Evolutionary conservation across 2,888 invertebrate genomes (phyloP).

Genomic region (Digitonthophagus gazella): DNA sequence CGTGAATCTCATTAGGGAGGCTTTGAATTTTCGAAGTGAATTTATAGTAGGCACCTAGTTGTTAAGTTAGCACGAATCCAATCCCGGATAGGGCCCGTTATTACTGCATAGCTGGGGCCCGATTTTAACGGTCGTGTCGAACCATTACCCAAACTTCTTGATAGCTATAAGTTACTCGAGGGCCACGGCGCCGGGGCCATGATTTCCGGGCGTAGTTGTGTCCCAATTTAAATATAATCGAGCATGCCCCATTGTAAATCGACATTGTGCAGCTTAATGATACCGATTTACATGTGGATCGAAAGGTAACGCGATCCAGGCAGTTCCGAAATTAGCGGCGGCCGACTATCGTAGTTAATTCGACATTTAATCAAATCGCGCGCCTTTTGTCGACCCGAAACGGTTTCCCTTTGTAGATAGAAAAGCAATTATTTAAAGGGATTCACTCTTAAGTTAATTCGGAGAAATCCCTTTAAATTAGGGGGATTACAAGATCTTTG

Average conservation of each 20-base stretch:
- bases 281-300: background rate
- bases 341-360: background rate
- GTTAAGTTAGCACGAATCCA: slow-evolving; percentile 16
- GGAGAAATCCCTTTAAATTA: background rate
- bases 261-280: background rate
- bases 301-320: background rate
- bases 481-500: background rate
- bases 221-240: slow-evolving; percentile 16
- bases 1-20: background rate
- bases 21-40: slow-evolving; percentile 10
- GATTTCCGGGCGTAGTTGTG: slow-evolving; percentile 7
- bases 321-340: background rate
- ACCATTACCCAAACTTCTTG: slow-evolving; percentile 16
- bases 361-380: background rate
- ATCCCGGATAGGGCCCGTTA: slow-evolving; percentile 6
- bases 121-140: slow-evolving; percentile 13
- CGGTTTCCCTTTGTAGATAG: background rate
- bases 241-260: background rate
- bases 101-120: background rate
- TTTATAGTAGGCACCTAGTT: slow-evolving; percentile 15
- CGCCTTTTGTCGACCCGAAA: background rate
- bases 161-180: slow-evolving; percentile 14
- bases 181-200: slow-evolving; percentile 1
- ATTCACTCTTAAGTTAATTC: background rate
- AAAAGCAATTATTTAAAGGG: background rate